Conservation (phyloP, 2,113 vertebrate species). For the Capra hircus region DNA sequence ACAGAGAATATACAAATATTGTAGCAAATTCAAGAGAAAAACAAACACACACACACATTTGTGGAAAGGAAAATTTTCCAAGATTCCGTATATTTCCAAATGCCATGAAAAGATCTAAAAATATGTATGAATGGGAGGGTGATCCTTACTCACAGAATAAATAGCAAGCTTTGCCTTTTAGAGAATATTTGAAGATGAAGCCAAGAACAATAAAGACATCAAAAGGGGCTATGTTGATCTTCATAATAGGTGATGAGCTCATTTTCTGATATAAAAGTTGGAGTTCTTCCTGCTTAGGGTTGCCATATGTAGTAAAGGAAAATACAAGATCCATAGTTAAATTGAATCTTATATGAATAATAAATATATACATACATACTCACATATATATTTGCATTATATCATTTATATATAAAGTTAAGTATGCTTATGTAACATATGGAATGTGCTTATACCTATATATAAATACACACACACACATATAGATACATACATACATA, state of each 20-base stretch:
- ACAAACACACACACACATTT: neutral
- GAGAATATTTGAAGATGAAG: neutral
- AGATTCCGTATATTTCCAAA: neutral
- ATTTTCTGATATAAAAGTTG: neutral
- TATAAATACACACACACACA: neutral
- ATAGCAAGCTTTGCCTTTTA: neutral
- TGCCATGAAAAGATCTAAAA: neutral
- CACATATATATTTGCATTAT: neutral
- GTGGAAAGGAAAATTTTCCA: neutral
- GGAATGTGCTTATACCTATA: neutral
- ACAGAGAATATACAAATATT: neutral
- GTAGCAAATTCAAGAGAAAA: neutral
- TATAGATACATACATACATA: fast-evolving
- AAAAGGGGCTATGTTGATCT: neutral
- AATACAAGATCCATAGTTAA: neutral
- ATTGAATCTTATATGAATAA: neutral
- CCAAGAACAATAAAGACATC: neutral
- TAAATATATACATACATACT: neutral
- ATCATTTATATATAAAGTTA: neutral
- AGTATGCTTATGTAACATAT: neutral
- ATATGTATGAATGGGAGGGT: neutral
- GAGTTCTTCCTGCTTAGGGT: neutral
- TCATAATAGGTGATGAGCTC: neutral
- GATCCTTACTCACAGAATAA: neutral
- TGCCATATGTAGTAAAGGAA: neutral